Evolutionary conservation across 1,140 invertebrate genomes (phyloP).

Genomic region (Rhagoletis pomonella): DNA sequence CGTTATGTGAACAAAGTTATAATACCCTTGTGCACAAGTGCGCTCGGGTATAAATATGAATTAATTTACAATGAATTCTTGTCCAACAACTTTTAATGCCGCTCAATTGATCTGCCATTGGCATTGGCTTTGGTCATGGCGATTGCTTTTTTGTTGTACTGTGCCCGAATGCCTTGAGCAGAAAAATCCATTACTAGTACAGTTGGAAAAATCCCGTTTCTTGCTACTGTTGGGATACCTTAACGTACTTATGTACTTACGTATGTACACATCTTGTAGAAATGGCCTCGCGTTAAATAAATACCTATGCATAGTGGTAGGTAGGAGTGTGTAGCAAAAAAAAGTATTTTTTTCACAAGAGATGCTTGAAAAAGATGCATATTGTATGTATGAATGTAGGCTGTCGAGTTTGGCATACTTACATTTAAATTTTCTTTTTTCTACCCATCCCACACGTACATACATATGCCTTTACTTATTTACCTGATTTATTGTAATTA

Average conservation of each 20-base stretch:
- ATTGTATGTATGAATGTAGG: not conserved
- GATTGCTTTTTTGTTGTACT: not conserved
- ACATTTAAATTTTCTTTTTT: not conserved
- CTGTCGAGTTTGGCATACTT: not conserved
- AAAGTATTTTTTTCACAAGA: not conserved
- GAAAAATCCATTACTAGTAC: not conserved
- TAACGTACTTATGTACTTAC: not conserved
- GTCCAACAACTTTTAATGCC: not conserved
- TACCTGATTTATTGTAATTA: not conserved
- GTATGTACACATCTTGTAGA: not conserved
- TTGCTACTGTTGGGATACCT: not conserved
- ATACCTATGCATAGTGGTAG: not conserved
- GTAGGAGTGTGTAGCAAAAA: not conserved
- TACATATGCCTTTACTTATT: not conserved
- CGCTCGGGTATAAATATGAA: too few relatives aligned
- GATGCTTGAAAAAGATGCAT: not conserved
- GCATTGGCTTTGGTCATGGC: slow-evolving; percentile 31
- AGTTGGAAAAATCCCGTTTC: not conserved
- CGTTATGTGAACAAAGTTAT: too few relatives aligned
- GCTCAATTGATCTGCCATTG: slow-evolving; percentile 39
- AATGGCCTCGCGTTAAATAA: not conserved
- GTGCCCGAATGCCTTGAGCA: not conserved
- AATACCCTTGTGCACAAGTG: too few relatives aligned
- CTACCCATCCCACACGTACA: too few relatives aligned
- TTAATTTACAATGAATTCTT: not conserved